phyloP scores from a whole-genome alignment of 2,113 vertebrate species.

The Psophia crepitans region DNA sequence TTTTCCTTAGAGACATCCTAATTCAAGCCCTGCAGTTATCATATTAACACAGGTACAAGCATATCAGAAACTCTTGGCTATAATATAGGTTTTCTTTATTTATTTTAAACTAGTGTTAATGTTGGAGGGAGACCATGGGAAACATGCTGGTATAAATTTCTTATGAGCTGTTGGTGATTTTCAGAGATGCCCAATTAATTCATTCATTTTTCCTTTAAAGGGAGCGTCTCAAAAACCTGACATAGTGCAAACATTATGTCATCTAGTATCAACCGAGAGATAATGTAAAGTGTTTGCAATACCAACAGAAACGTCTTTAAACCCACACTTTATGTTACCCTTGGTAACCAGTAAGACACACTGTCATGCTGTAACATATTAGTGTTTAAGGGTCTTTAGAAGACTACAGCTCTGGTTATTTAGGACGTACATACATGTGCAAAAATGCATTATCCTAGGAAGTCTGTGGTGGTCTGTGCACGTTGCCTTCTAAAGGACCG shows the following conservation, averaged over 20 bases:
- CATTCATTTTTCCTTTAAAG: neutral
- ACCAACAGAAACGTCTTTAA: neutral
- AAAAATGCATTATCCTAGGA: neutral
- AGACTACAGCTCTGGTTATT: neutral
- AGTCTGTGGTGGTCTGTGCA: neutral
- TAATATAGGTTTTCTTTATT: conserved; percentile 8
- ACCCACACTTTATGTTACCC: neutral
- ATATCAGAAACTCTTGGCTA: neutral
- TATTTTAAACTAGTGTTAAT: neutral
- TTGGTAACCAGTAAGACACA: neutral
- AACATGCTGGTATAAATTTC: neutral
- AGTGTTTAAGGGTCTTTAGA: neutral
- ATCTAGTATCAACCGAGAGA: neutral
- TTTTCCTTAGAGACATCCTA: conserved; percentile 6
- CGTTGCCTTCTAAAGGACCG: neutral
- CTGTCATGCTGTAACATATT: neutral
- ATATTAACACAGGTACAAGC: neutral
- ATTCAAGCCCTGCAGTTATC: conserved; percentile 14
- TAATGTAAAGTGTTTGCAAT: neutral
- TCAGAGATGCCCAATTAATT: neutral
- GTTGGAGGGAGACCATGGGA: neutral
- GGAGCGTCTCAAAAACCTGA: neutral
- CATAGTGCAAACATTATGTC: neutral
- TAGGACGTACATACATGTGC: neutral
- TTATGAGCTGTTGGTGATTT: neutral